phyloP scores from a whole-genome alignment of 2,888 invertebrate genomes.

The Chironomus riparius region DNA sequence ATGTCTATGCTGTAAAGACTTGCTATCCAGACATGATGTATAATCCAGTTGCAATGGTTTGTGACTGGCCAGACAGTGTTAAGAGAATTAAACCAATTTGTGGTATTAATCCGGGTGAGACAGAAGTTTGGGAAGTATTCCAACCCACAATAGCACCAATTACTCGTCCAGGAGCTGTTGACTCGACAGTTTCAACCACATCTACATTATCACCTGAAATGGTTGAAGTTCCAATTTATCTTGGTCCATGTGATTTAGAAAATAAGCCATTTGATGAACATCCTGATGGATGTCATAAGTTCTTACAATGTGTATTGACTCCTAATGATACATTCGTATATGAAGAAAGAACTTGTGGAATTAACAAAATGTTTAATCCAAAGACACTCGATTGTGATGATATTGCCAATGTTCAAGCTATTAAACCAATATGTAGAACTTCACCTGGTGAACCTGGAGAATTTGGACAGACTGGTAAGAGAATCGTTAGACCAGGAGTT shows the following conservation, averaged over 20 bases:
- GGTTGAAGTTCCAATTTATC: no score
- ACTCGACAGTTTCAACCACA: background rate
- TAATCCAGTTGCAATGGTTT: constrained; percentile 53
- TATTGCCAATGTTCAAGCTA: background rate
- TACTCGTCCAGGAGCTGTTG: background rate
- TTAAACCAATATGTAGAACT: background rate
- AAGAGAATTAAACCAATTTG: constrained; percentile 53
- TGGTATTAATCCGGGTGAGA: constrained; percentile 31
- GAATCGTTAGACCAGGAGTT: background rate
- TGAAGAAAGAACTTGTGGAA: no score
- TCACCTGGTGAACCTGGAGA: background rate
- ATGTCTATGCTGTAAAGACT: constrained; percentile 51
- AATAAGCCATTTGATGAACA: no score
- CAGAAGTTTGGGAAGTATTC: constrained; percentile 1
- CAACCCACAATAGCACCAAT: background rate
- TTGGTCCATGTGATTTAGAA: no score
- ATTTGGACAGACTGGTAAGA: background rate
- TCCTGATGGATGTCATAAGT: no score
- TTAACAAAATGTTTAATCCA: no score
- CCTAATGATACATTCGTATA: no score
- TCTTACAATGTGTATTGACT: no score
- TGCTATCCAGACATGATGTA: constrained; percentile 58
- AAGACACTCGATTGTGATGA: background rate
- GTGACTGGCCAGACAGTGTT: constrained; percentile 57
- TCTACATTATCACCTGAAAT: no score